These are phyloP conservation scores for Diplazon laetatorius DNA, from an alignment of 2,888 invertebrate species.

Conservation along the genomic window DNA sequence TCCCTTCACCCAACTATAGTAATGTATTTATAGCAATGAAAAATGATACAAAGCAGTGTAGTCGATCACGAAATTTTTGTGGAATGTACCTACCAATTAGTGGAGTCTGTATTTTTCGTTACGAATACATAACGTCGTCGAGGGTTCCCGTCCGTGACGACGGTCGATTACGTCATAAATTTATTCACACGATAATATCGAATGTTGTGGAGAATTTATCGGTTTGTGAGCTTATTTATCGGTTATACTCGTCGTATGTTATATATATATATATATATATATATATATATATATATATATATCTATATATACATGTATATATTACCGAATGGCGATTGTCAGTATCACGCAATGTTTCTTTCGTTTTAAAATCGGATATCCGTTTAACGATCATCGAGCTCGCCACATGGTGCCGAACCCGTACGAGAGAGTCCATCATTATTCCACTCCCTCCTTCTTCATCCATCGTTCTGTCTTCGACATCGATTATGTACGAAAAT, in stretches of 20 bases:
- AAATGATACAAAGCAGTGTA: constrained; percentile 53
- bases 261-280: too few relatives aligned
- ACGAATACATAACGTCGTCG: constrained; percentile 8
- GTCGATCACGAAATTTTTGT: constrained; percentile 52
- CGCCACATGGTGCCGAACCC: constrained; percentile 62
- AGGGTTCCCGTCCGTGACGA: constrained; percentile 18
- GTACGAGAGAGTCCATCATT: constrained; percentile 37
- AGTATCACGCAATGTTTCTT: constrained; percentile 23
- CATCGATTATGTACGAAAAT: too few relatives aligned
- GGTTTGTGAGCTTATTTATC: neutral
- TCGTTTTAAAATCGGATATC: constrained; percentile 62
- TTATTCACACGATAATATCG: neutral
- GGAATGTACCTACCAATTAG: constrained; percentile 10
- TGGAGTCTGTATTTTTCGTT: neutral
- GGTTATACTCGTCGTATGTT: neutral
- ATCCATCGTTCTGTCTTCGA: constrained; percentile 11
- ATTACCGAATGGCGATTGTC: neutral
- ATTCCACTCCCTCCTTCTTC: constrained; percentile 9
- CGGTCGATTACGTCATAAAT: neutral
- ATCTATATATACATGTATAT: neutral
- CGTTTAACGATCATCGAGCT: constrained; percentile 62
- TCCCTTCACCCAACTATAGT: too few relatives aligned
- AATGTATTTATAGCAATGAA: constrained; percentile 50
- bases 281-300: too few relatives aligned
- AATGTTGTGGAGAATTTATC: neutral